phyloP scores from a whole-genome alignment of 2,888 invertebrate species.

The Gasteruption jaculator region DNA sequence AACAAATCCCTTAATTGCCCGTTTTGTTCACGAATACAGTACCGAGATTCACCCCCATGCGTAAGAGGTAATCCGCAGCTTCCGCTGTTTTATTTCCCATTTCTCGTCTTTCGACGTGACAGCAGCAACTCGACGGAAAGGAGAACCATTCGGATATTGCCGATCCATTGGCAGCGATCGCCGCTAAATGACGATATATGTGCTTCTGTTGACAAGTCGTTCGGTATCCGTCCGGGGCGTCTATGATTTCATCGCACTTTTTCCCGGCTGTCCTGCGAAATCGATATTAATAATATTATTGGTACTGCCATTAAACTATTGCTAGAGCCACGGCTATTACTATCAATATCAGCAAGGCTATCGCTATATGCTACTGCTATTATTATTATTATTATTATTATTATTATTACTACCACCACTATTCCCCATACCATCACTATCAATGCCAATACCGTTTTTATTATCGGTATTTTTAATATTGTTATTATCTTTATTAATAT shows the following conservation, averaged over 20 bases:
- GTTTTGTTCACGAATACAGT: too few relatives aligned
- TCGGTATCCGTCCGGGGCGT: slow-evolving; percentile 48
- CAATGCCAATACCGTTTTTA: too few relatives aligned
- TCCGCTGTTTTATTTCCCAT: too few relatives aligned
- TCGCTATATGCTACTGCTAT: too few relatives aligned
- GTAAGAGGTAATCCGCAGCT: slow-evolving; percentile 16
- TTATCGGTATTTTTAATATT: too few relatives aligned
- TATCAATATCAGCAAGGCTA: too few relatives aligned
- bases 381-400: too few relatives aligned
- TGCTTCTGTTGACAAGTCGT: slow-evolving; percentile 60
- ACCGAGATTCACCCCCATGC: slow-evolving; percentile 19
- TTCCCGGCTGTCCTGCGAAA: slow-evolving; percentile 35
- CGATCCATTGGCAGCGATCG: slow-evolving; percentile 53
- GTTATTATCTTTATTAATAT: too few relatives aligned
- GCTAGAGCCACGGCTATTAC: too few relatives aligned
- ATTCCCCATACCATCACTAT: too few relatives aligned
- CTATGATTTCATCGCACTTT: slow-evolving; percentile 42
- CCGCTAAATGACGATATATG: slow-evolving; percentile 56
- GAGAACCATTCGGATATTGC: slow-evolving; percentile 56
- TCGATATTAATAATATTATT: slow-evolving; percentile 3
- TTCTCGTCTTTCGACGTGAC: slow-evolving; percentile 53
- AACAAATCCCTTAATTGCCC: too few relatives aligned
- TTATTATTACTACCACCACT: too few relatives aligned
- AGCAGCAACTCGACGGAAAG: slow-evolving; percentile 75
- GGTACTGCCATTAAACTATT: neutral